Evolutionary conservation across 1,140 invertebrate genomes (phyloP).

Genomic region (Saccostrea glomerata): DNA sequence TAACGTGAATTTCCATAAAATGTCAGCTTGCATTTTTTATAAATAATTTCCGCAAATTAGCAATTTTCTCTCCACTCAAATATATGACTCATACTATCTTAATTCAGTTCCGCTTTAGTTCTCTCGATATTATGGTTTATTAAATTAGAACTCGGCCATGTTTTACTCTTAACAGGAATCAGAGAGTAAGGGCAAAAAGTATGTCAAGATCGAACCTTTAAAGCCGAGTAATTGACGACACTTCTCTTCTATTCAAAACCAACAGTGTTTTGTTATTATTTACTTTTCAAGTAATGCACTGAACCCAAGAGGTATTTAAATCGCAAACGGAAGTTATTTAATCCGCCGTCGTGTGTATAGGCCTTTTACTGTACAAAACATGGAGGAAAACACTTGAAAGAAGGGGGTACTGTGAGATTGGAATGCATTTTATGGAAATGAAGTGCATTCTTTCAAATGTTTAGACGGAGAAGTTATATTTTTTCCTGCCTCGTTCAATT

Average conservation of each 20-base stretch:
- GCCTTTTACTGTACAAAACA: not conserved
- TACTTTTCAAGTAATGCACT: not conserved
- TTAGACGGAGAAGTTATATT: not conserved
- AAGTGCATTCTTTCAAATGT: constrained; percentile 2
- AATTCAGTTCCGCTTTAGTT: no score
- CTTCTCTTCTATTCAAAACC: not conserved
- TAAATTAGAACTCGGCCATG: no score
- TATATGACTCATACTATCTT: no score
- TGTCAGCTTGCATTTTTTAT: no score
- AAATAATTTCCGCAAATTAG: no score
- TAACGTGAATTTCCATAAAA: no score
- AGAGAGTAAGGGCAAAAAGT: not conserved
- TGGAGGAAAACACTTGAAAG: not conserved
- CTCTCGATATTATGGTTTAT: no score
- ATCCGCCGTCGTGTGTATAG: not conserved
- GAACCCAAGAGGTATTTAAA: constrained; percentile 24
- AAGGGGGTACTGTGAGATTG: not conserved
- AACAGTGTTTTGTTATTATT: constrained; percentile 16
- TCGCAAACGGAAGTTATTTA: constrained; percentile 23
- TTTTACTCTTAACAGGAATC: not conserved
- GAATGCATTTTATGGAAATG: constrained; percentile 16
- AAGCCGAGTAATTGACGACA: not conserved
- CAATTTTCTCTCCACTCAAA: no score
- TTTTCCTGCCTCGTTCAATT: constrained; percentile 2
- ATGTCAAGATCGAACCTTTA: not conserved